Percentiles rank a stretch among this genome's conserved stretches.
phyloP scores from a whole-genome alignment of 2,797 vertebrate species.

The Hippocampus kuda region DNA sequence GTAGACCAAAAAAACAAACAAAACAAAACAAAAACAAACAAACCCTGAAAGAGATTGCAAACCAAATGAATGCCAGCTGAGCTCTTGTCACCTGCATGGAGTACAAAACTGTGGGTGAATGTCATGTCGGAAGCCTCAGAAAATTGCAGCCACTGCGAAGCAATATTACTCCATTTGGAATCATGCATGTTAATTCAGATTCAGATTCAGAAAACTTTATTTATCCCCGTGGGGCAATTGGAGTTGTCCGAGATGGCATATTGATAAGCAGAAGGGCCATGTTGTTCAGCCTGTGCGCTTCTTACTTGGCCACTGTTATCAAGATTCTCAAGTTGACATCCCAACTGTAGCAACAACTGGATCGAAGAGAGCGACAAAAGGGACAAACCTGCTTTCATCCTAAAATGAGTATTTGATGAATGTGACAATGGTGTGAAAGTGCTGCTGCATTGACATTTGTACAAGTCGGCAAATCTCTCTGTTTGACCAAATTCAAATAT shows the following conservation, averaged over 20 bases:
- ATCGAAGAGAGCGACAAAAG: not conserved
- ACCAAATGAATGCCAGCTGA: conserved; percentile 49
- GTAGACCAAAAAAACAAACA: conserved; percentile 30
- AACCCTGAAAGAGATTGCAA: conserved; percentile 38
- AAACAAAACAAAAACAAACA: not conserved
- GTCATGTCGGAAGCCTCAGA: conserved; percentile 50
- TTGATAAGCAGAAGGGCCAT: conserved; percentile 42
- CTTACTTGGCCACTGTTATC: conserved; percentile 34
- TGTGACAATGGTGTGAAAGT: not conserved
- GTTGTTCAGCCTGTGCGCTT: conserved; percentile 42
- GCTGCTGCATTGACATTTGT: not conserved
- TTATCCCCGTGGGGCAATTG: too few species aligned
- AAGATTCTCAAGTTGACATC: conserved; percentile 33
- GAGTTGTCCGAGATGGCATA: conserved; percentile 20
- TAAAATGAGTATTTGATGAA: conserved; percentile 10
- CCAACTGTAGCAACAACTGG: conserved; percentile 23
- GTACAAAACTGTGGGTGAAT: conserved; percentile 47
- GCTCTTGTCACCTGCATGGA: conserved; percentile 41
- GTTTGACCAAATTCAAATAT: not conserved
- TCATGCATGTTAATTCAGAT: conserved; percentile 44
- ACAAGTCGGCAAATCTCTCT: not conserved
- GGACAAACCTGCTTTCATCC: conserved; percentile 15
- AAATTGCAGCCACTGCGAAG: conserved; percentile 42
- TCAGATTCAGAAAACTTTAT: too few species aligned
- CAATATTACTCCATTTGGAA: conserved; percentile 48